Evolutionary conservation across 2,888 invertebrate species (phyloP).

Genomic region (Hirtodrosophila cameraria): DNA sequence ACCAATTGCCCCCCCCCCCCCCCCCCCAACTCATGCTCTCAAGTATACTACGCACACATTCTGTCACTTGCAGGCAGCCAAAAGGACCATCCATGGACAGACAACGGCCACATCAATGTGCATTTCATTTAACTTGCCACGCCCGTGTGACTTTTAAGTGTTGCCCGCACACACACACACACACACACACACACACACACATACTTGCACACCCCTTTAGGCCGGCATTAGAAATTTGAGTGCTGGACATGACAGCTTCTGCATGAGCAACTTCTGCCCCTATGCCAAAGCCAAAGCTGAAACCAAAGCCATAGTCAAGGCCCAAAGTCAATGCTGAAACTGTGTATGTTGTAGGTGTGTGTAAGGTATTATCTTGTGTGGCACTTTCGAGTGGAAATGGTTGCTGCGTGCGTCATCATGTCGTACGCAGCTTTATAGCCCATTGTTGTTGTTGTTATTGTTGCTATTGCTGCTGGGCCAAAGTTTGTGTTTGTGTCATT

Average conservation of each 20-base stretch:
- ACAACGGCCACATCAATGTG: slow-evolving; percentile 76
- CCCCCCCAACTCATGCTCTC: not conserved
- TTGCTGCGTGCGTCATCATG: slow-evolving; percentile 60
- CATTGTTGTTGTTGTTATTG: slow-evolving; percentile 33
- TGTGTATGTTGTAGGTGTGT: slow-evolving; percentile 68
- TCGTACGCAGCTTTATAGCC: slow-evolving; percentile 64
- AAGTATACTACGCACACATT: slow-evolving; percentile 3
- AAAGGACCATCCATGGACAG: slow-evolving; percentile 54
- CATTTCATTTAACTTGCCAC: slow-evolving; percentile 80
- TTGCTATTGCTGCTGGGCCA: slow-evolving; percentile 29
- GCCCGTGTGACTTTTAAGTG: slow-evolving; percentile 78
- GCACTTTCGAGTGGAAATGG: slow-evolving; percentile 36
- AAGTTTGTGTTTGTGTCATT: slow-evolving; percentile 79
- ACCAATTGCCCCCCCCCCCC: not conserved
- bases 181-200: slow-evolving; percentile 15
- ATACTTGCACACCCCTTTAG: slow-evolving; percentile 25
- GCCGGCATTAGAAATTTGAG: slow-evolving; percentile 66
- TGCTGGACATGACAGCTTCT: slow-evolving; percentile 82
- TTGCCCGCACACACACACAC: slow-evolving; percentile 50
- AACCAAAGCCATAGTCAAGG: slow-evolving; percentile 48
- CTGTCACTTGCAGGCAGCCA: slow-evolving; percentile 45
- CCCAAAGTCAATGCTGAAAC: slow-evolving; percentile 23
- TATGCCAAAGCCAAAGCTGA: slow-evolving; percentile 53
- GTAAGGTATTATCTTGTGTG: slow-evolving; percentile 74
- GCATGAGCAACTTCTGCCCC: slow-evolving; percentile 76